A percentile compares a stretch with the other conserved stretches of the same genome.
Conservation (phyloP, 2,113 vertebrate species). For the Heliornis fulica region DNA sequence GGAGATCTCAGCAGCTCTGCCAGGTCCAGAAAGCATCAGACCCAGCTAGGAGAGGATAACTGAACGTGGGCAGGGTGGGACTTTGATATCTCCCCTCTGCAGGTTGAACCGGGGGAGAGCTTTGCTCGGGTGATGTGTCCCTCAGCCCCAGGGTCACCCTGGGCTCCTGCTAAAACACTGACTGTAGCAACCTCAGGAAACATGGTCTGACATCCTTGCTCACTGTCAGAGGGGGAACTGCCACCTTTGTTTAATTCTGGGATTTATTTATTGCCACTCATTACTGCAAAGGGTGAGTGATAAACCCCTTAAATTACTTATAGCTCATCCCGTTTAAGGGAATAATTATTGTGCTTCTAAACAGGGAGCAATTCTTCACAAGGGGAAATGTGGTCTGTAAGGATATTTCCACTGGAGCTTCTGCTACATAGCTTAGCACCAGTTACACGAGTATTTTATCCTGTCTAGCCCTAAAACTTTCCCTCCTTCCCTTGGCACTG, state of each 20-base stretch:
- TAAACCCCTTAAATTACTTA: slow-evolving; percentile 13
- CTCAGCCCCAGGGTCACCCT: accelerated
- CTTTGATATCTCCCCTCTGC: neutral
- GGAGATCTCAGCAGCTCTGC: neutral
- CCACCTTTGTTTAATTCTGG: neutral
- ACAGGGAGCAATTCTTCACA: neutral
- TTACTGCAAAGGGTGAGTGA: slow-evolving; percentile 11
- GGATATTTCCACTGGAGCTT: slow-evolving; percentile 10
- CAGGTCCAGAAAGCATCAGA: neutral
- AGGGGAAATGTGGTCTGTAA: slow-evolving; percentile 7
- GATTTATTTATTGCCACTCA: slow-evolving; percentile 20
- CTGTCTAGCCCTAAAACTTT: neutral
- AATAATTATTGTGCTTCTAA: slow-evolving; percentile 38
- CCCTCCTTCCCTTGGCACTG: neutral
- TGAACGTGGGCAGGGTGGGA: neutral
- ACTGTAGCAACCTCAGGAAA: accelerated
- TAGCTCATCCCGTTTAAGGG: slow-evolving; percentile 4
- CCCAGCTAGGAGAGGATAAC: neutral
- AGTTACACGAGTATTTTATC: neutral
- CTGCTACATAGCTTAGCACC: neutral
- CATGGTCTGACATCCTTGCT: neutral
- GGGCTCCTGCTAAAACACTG: accelerated
- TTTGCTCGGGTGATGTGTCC: neutral
- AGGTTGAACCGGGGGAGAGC: neutral
- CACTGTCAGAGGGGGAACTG: accelerated